A percentile compares a stretch with the other conserved stretches of the same genome.
Conservation (phyloP, 2,113 vertebrate species). For the Eulacestoma nigropectus region DNA sequence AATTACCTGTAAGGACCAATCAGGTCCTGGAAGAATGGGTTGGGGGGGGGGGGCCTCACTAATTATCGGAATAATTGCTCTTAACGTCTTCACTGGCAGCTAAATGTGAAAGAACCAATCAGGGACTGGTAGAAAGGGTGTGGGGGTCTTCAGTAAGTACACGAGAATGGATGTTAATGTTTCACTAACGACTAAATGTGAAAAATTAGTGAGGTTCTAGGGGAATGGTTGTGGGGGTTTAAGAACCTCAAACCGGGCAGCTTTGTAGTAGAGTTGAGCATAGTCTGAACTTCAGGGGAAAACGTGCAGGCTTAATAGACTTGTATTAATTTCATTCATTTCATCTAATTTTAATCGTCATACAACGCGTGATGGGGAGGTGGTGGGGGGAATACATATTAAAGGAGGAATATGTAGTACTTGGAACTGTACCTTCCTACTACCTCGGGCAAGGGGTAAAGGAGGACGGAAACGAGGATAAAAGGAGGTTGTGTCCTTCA, state of each 20-base stretch:
- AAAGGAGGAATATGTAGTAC: not conserved
- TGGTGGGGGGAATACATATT: too few relatives aligned
- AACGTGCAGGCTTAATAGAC: accelerated
- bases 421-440: not conserved
- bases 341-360: not conserved
- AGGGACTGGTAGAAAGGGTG: accelerated
- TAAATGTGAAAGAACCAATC: too few relatives aligned
- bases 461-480: not conserved
- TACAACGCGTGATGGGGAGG: too few relatives aligned
- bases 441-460: not conserved
- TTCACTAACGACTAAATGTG: accelerated
- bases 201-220: not conserved
- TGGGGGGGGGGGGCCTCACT: accelerated
- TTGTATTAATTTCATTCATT: not conserved
- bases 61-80: accelerated
- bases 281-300: accelerated
- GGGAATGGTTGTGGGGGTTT: not conserved
- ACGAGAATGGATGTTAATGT: too few relatives aligned
- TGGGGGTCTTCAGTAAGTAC: not conserved
- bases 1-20: not conserved
- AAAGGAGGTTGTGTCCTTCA: not conserved
- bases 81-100: too few relatives aligned
- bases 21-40: not conserved
- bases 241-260: not conserved
- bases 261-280: too few relatives aligned